Evolutionary conservation across 2,113 vertebrate species (phyloP).

Genomic region (Raja brachyura): DNA sequence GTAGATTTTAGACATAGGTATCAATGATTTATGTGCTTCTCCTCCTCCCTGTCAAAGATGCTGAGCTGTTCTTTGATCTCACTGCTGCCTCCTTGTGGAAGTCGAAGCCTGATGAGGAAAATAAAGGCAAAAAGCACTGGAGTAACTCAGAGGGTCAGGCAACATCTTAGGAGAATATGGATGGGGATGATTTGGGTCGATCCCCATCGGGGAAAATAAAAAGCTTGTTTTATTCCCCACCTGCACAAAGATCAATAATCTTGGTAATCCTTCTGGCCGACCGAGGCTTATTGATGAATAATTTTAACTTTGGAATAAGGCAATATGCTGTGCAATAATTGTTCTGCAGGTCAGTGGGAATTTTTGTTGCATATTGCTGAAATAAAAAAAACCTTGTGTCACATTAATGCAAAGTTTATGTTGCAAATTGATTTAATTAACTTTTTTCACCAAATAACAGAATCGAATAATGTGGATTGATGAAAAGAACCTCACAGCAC

Average conservation of each 20-base stretch:
- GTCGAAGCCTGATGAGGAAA: background rate
- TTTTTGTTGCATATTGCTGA: background rate
- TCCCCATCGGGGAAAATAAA: background rate
- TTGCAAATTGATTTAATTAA: slow-evolving; percentile 18
- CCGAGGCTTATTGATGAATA: background rate
- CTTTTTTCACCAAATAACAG: slow-evolving; percentile 56
- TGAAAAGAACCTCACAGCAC: slow-evolving; percentile 90
- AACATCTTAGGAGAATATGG: too few relatives aligned
- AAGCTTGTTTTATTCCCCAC: background rate
- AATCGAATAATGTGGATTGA: slow-evolving; percentile 95
- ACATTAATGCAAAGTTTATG: background rate
- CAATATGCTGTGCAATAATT: background rate
- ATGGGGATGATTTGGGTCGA: too few relatives aligned
- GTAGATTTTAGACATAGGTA: background rate
- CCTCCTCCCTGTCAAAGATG: background rate
- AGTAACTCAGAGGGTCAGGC: too few relatives aligned
- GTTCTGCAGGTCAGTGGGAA: background rate
- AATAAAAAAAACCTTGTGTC: background rate
- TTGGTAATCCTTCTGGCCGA: background rate
- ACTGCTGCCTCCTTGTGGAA: too few relatives aligned
- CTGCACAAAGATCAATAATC: background rate
- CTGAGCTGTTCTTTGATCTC: background rate
- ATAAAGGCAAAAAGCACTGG: too few relatives aligned
- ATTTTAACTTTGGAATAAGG: background rate
- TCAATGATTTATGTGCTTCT: background rate